Percentiles rank a stretch among this genome's conserved stretches.
Conservation (phyloP, 2,888 invertebrate species). For the Drosophila seclusa region DNA sequence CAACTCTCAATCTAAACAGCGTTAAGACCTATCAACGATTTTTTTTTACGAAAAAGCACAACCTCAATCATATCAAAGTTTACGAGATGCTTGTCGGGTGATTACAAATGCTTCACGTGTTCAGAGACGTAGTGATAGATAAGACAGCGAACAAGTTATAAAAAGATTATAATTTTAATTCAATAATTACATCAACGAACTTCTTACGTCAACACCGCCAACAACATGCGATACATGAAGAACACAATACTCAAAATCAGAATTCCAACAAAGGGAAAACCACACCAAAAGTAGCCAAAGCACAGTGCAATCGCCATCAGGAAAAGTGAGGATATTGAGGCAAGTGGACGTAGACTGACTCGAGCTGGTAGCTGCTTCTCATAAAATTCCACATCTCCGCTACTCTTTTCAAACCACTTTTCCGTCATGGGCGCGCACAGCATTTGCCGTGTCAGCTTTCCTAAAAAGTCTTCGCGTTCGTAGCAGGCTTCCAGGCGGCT, state of each 20-base stretch:
- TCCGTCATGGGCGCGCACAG: slow-evolving; percentile 83
- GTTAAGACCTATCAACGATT: background rate
- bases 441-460: slow-evolving; percentile 81
- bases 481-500: slow-evolving; percentile 88
- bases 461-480: slow-evolving; percentile 84
- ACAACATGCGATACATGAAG: slow-evolving; percentile 72
- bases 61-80: background rate
- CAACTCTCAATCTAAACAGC: background rate
- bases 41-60: slow-evolving; percentile 3
- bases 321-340: slow-evolving; percentile 74
- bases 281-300: slow-evolving; percentile 75
- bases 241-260: slow-evolving; percentile 66
- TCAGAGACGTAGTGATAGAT: background rate
- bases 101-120: background rate
- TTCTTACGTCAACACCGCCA: slow-evolving; percentile 76
- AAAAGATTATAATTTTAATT: slow-evolving; percentile 20
- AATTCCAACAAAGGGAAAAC: slow-evolving; percentile 76
- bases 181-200: slow-evolving; percentile 1
- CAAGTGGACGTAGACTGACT: slow-evolving; percentile 82
- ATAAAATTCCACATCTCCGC: slow-evolving; percentile 75
- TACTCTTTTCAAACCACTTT: slow-evolving; percentile 83
- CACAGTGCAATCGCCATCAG: slow-evolving; percentile 67
- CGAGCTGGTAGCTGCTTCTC: slow-evolving; percentile 82
- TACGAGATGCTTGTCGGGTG: too few relatives aligned
- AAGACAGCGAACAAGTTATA: background rate